phyloP scores from a whole-genome alignment of 2,113 vertebrate species.

The Ctenomys sociabilis region DNA sequence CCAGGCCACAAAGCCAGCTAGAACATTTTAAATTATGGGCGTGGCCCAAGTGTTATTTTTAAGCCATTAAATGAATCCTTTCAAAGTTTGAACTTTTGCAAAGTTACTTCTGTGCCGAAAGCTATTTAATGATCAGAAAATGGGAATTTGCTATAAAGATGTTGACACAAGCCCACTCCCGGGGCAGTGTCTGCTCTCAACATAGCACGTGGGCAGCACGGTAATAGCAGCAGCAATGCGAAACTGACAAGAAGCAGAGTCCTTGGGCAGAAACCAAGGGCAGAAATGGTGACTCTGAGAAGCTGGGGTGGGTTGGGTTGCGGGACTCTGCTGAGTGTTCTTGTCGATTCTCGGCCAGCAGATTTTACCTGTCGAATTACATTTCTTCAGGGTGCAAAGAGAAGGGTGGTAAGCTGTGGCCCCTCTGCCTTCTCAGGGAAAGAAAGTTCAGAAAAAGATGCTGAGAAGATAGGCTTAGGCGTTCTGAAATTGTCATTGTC shows the following conservation, averaged over 20 bases:
- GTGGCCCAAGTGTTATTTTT: slow-evolving; percentile 80
- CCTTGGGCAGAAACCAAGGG: slow-evolving; percentile 78
- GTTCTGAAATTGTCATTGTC: background rate
- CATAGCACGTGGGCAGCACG: slow-evolving; percentile 69
- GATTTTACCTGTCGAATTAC: background rate
- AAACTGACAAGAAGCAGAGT: slow-evolving; percentile 83
- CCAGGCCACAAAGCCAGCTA: slow-evolving; percentile 76
- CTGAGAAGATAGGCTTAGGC: background rate
- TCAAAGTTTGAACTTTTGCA: slow-evolving; percentile 73
- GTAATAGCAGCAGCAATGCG: slow-evolving; percentile 76
- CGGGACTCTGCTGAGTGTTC: background rate
- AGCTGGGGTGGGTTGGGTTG: slow-evolving; percentile 53
- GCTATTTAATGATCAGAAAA: slow-evolving; percentile 81
- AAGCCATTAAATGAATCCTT: slow-evolving; percentile 78
- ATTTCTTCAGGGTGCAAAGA: background rate
- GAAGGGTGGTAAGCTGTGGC: background rate
- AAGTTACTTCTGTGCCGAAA: slow-evolving; percentile 74
- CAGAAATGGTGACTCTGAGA: slow-evolving; percentile 73
- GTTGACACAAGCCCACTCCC: slow-evolving; percentile 85
- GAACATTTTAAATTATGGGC: slow-evolving; percentile 79
- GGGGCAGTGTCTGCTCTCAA: slow-evolving; percentile 81
- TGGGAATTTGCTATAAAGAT: slow-evolving; percentile 82
- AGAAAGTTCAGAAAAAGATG: slow-evolving; percentile 21
- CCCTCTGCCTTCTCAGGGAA: slow-evolving; percentile 7
- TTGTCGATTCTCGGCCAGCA: background rate